phyloP scores from a whole-genome alignment of 2,113 vertebrate species.

The Herpetotheres cachinnans region DNA sequence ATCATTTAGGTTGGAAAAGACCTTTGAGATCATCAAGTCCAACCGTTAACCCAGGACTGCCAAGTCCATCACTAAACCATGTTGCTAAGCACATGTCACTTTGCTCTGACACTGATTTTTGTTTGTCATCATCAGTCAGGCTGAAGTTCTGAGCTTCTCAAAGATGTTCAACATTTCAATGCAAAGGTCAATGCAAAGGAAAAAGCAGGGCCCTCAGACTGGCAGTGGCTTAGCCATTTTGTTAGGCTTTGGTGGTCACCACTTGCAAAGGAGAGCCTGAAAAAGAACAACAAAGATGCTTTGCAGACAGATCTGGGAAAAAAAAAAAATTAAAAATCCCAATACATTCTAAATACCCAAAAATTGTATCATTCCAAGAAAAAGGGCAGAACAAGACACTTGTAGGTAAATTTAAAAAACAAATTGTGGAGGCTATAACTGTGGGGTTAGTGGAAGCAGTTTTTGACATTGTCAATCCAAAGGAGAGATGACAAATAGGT shows the following conservation, averaged over 20 bases:
- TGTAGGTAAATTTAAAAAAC: not conserved
- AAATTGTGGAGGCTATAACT: not conserved
- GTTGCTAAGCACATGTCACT: not conserved
- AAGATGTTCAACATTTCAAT: not conserved
- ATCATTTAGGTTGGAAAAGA: too few species aligned
- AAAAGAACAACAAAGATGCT: not conserved
- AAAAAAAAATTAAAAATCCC: rapidly evolving
- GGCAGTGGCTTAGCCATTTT: not conserved
- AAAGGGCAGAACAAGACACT: not conserved
- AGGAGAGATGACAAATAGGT: not conserved
- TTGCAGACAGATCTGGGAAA: not conserved
- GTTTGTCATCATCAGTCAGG: not conserved
- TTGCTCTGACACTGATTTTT: not conserved
- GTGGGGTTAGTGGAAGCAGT: not conserved
- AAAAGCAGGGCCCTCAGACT: not conserved
- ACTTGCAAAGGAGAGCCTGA: not conserved
- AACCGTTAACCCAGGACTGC: too few species aligned
- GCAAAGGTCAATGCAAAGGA: not conserved
- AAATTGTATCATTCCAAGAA: not conserved
- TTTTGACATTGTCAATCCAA: not conserved
- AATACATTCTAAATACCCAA: not conserved
- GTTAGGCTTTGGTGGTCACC: not conserved
- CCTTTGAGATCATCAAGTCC: too few species aligned
- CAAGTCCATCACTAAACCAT: too few species aligned
- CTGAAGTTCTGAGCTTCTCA: not conserved